Percentiles rank a stretch among this genome's conserved stretches.
These are phyloP conservation scores for Liolophura sinensis DNA, from an alignment of 1,140 invertebrate genomes.

Conservation along the genomic window DNA sequence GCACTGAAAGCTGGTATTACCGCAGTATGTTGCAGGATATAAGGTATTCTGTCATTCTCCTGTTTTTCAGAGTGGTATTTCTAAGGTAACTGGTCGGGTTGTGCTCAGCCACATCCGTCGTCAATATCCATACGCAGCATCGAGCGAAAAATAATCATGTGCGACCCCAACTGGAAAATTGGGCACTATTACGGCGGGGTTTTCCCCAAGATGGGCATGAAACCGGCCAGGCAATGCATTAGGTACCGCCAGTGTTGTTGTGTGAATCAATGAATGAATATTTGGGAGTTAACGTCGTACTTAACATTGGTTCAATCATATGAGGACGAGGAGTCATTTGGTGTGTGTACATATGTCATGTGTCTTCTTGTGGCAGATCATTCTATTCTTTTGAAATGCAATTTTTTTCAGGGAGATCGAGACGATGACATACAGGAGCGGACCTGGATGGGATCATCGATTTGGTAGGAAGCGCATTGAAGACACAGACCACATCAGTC, in stretches of 20 bases:
- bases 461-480: slow-evolving; percentile 54
- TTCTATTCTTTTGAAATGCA: too few relatives aligned
- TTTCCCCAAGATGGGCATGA: slow-evolving; percentile 55
- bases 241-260: too few relatives aligned
- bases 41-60: too few relatives aligned
- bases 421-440: slow-evolving; percentile 58
- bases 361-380: too few relatives aligned
- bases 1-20: too few relatives aligned
- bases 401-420: slow-evolving; percentile 55
- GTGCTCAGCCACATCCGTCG: slow-evolving; percentile 54
- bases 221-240: slow-evolving; percentile 44
- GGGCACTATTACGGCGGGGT: slow-evolving; percentile 54
- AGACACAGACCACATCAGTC: slow-evolving; percentile 25
- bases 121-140: slow-evolving; percentile 58
- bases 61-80: slow-evolving; percentile 41
- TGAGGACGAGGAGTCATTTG: too few relatives aligned
- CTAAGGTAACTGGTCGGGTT: slow-evolving; percentile 56
- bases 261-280: too few relatives aligned
- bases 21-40: too few relatives aligned
- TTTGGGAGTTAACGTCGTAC: too few relatives aligned
- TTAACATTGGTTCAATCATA: too few relatives aligned
- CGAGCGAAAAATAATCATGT: slow-evolving; percentile 57
- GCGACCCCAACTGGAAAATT: slow-evolving; percentile 58
- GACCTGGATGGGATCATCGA: slow-evolving; percentile 56
- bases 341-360: too few relatives aligned